These are phyloP conservation scores for Pelecanus crispus DNA, from an alignment of 2,113 vertebrate genomes.

Conservation along the genomic window DNA sequence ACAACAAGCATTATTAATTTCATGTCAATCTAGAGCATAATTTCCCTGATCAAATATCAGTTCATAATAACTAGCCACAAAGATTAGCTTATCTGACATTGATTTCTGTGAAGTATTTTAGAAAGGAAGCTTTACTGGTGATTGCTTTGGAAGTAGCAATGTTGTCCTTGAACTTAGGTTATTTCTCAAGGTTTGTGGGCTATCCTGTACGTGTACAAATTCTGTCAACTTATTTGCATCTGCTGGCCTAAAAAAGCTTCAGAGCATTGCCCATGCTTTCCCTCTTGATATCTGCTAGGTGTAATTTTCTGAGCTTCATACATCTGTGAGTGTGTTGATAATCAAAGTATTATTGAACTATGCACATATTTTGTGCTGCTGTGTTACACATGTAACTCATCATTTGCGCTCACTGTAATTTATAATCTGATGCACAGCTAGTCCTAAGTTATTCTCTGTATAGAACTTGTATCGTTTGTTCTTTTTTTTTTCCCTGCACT, in stretches of 20 bases:
- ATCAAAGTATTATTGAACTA: background rate
- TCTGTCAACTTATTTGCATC: background rate
- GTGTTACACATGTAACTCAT: background rate
- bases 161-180: background rate
- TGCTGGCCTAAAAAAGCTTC: background rate
- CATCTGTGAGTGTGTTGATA: background rate
- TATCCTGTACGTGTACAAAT: background rate
- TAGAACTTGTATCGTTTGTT: background rate
- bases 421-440: background rate
- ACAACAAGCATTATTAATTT: slow-evolving; percentile 23
- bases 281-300: background rate
- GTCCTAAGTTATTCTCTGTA: background rate
- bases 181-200: background rate
- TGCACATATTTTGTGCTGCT: background rate
- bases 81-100: background rate
- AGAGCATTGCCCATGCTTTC: background rate
- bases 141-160: background rate
- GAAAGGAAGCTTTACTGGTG: background rate
- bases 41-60: slow-evolving; percentile 17
- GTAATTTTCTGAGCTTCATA: background rate
- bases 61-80: background rate
- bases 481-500: background rate
- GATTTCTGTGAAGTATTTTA: slow-evolving; percentile 9
- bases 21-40: background rate
- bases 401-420: background rate